Base-by-base conservation (phyloP, 2,113 vertebrate species). In the human (Homo sapiens) region DNA sequence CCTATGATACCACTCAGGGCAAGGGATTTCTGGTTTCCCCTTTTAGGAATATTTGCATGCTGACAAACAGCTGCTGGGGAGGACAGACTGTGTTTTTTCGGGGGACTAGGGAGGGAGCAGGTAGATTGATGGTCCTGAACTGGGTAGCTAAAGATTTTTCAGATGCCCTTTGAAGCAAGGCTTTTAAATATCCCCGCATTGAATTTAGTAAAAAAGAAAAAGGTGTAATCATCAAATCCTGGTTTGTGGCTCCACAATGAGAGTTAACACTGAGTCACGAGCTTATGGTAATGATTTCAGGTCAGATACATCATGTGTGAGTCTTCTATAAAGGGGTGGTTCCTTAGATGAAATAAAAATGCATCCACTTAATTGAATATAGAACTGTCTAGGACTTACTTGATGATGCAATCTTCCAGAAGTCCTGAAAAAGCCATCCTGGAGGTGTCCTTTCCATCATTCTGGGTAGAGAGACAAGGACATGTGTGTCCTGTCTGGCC, bases 31-130 rank as follows among this genome's bases (percentile, higher is more conserved):
- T 0, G 25, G 25, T 64, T 78, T 93, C 6, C 27, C 5, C 16
- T 70, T 94, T 84, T 27, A 59, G 14, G 2, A 18, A 10, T 38
- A 66, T 72, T 93, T 96, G 64, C 14, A 81, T 9, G 43, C 85
- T 22, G 40, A 61, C 76, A 18, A 27, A 70, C 16, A 73, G 27
- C 27, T 50, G 9, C 38, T 32, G 10, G 2, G 5, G 17, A 81
- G 9, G 38, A 55, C 20, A 16, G 0, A 18, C 9, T 64, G 35
- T 23, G 32, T 25, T 25, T 40, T 27, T 32, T 27, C 5, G 5
- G 3, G 8, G 25, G 8, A 0, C 16, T 30, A 12, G 45, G 27
- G 22, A 1, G 1, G 40, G 17, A 2, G 12, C 35, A 0, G 35
- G 4, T 20, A 35, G 18, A 6, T 45, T 22, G 18, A 25, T 35